Evolutionary conservation across 2,797 vertebrate species (phyloP).

Genomic region (Phrynocephalus guinanensis): DNA sequence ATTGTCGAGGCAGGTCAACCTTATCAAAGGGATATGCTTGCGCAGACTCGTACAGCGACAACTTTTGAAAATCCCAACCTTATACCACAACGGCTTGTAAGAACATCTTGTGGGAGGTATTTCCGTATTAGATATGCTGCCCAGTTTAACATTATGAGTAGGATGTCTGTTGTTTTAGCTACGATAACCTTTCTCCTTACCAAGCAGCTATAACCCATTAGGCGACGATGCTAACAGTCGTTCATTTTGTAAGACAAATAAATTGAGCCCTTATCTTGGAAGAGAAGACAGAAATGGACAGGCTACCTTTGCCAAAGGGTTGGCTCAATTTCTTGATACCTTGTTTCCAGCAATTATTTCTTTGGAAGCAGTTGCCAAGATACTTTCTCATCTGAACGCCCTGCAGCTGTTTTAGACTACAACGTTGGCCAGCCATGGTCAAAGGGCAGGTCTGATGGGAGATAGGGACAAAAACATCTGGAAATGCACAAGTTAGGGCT

Average conservation of each 20-base stretch:
- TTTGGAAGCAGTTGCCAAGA: constrained; percentile 57
- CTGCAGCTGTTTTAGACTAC: background rate
- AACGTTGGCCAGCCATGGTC: background rate
- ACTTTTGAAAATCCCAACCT: no score
- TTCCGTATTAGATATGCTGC: background rate
- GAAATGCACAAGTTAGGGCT: no score
- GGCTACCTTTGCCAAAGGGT: constrained; percentile 66
- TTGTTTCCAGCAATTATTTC: constrained; percentile 77
- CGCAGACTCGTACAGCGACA: no score
- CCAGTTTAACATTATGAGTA: background rate
- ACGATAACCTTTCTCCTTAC: constrained; percentile 12
- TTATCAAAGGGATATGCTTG: no score
- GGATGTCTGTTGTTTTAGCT: constrained; percentile 2
- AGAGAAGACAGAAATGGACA: constrained; percentile 69
- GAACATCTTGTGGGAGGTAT: background rate
- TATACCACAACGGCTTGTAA: background rate
- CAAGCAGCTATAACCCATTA: constrained; percentile 67
- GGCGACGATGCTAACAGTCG: constrained; percentile 70
- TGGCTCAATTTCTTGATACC: constrained; percentile 62
- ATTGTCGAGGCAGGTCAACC: no score
- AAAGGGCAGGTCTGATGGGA: background rate
- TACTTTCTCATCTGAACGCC: background rate
- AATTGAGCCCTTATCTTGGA: constrained; percentile 72
- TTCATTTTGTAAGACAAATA: constrained; percentile 73
- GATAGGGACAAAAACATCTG: background rate